Base-by-base conservation (phyloP, 2,888 invertebrate genomes). In the Chymomyza procnemis region DNA sequence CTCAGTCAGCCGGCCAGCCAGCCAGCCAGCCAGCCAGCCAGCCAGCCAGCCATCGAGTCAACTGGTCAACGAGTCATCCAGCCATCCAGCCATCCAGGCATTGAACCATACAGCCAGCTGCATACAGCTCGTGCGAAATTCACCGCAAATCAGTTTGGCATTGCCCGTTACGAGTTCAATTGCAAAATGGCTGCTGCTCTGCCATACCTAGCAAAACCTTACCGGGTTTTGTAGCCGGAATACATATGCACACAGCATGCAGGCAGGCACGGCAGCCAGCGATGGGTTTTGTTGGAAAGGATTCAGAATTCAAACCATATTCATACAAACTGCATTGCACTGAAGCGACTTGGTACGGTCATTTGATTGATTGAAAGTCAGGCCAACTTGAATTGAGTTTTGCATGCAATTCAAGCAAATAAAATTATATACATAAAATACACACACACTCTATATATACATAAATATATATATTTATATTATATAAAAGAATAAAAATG, bases 141-240 rank as follows among this genome's bases (percentile, higher is more conserved):
- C 69, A 79, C 75, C 78, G 77, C 78, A 78, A 78, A 78, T 78
- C 78, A 74, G 76, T 74, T 74, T 74, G 69, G 34, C 41, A 41
- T 41, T 26, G 68, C 68, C 68, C 73, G 63, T 64, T 26, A 41
- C 41, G 46, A 26, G 30, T 22, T 30, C 26, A 19, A 50, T 18
- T 50, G 50, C 50, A n/a, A 50, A 50, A 50, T 50, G 50, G 16
- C 16, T 8, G 19, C 50, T 50, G 5, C 16, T 18, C 9, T 47
- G 3, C n/a, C 47, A 47, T 14, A 47, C 47, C 26, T 6, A 26
- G 3, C n/a, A 12, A 47, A 4, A 47, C 47, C 26, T 6, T 6
- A 6, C 6, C 22, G 4, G 34, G n/a, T n/a, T 34, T 5, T 4
- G 34, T 8, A 34, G 34, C 34, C 2, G 34, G 34, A 34, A 34